These are phyloP conservation scores for Ophion obscuratus DNA, from an alignment of 2,888 invertebrate species.

Conservation along the genomic window DNA sequence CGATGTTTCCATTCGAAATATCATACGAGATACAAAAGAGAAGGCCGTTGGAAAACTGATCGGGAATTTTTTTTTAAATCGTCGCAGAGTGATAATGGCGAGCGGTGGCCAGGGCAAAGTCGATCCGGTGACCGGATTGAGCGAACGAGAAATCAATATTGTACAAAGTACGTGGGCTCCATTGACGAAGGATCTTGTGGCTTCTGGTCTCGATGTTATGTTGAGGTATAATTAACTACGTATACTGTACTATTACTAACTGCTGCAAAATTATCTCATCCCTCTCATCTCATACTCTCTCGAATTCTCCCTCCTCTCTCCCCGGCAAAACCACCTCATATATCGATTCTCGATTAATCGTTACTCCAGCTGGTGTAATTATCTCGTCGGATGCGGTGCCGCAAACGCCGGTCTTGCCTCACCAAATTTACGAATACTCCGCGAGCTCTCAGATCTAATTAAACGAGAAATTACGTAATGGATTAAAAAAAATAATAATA, in stretches of 20 bases:
- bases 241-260: constrained; percentile 43
- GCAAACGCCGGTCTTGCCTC: constrained; percentile 48
- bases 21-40: not conserved
- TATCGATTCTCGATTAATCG: constrained; percentile 72
- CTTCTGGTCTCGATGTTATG: constrained; percentile 84
- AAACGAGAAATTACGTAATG: constrained; percentile 22
- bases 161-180: constrained; percentile 84
- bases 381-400: constrained; percentile 62
- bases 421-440: constrained; percentile 46
- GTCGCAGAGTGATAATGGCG: constrained; percentile 73
- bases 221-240: constrained; percentile 80
- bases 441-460: constrained; percentile 35
- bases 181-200: constrained; percentile 83
- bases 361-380: constrained; percentile 68
- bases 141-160: constrained; percentile 83
- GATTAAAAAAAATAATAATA: not conserved
- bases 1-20: too few relatives aligned
- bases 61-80: constrained; percentile 1
- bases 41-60: not conserved
- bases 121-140: constrained; percentile 84
- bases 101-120: constrained; percentile 69
- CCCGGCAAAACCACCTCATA: constrained; percentile 30
- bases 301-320: constrained; percentile 1
- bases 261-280: constrained; percentile 34
- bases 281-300: constrained; percentile 19